Conservation (phyloP, 2,113 vertebrate species). For the Saguinus midas region DNA sequence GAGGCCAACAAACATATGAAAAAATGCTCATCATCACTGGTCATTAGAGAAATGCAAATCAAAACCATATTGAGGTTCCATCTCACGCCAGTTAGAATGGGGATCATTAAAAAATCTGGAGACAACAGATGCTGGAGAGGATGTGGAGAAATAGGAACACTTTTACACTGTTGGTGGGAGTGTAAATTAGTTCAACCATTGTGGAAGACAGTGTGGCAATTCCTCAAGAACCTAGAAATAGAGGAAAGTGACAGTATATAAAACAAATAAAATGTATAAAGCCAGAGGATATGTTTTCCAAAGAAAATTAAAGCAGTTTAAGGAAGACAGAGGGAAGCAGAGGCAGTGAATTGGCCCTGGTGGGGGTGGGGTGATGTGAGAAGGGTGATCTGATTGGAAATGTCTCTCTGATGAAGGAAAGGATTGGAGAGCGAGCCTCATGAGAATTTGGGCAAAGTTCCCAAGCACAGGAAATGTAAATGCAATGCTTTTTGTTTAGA, state of each 20-base stretch:
- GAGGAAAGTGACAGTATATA: background rate
- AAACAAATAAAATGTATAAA: background rate
- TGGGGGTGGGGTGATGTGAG: background rate
- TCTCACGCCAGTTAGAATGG: no score
- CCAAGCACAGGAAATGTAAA: background rate
- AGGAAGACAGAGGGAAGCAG: background rate
- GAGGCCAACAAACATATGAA: no score
- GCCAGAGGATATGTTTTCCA: background rate
- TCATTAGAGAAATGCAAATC: no score
- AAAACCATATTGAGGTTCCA: no score
- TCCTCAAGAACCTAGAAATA: no score
- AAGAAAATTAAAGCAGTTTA: background rate
- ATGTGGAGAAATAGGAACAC: no score
- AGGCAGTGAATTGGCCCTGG: background rate
- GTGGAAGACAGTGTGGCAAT: no score
- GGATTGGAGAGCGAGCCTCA: background rate
- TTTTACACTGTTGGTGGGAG: no score
- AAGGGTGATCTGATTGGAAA: background rate
- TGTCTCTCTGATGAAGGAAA: background rate
- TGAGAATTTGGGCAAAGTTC: background rate
- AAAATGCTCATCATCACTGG: no score
- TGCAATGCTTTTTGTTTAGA: background rate
- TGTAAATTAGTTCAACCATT: no score
- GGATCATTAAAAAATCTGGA: no score
- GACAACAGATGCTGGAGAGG: no score